Base-by-base conservation (phyloP, 2,888 invertebrate species). In the Plagodis dolabraria region DNA sequence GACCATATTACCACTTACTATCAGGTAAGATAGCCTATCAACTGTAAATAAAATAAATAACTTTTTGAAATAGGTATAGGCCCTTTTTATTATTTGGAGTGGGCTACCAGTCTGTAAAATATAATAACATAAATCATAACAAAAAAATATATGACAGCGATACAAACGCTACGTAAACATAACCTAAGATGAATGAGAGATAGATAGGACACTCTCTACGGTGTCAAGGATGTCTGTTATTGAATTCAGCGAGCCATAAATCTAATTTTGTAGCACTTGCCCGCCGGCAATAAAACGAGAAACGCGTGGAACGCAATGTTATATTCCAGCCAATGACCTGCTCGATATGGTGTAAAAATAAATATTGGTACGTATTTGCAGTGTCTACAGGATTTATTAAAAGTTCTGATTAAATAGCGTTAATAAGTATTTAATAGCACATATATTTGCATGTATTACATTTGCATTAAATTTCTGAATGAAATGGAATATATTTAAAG, bases 211-310 rank as follows among this genome's bases (percentile, higher is more conserved):
- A 44, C 43, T 52, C 8, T 40, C 33, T 10, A 33, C 35, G 11
- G 38, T 50, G 49, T 49, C 53, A 54, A 46, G 53, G 53, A 22
- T 40, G 46, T 9, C 34, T 36, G 45, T 53, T 42, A 57, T 59
- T 53, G 53, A 47, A 54, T 60, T 53, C 49, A 61, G 49, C 49
- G 53, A 61, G 49, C 10, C 34, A 11, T 53, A 53, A 57, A 57
- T 61, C 56, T 56, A 56, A 61, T 57, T 61, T 43, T 10, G 53
- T 49, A 57, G 60, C 56, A 61, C 60, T 61, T 61, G 53, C 43
- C 45, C 59, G 54, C 53, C 36, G 58, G 53, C 52, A 57, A 57
- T 61, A 57, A 53, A 60, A 53, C 52, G 54, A 46, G 60, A 54
- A 50, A 38, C 43, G 53, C 40, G 46, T 33, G 33, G 59, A 48